phyloP scores from a whole-genome alignment of 2,888 invertebrate genomes.

The Rosalia funebris region DNA sequence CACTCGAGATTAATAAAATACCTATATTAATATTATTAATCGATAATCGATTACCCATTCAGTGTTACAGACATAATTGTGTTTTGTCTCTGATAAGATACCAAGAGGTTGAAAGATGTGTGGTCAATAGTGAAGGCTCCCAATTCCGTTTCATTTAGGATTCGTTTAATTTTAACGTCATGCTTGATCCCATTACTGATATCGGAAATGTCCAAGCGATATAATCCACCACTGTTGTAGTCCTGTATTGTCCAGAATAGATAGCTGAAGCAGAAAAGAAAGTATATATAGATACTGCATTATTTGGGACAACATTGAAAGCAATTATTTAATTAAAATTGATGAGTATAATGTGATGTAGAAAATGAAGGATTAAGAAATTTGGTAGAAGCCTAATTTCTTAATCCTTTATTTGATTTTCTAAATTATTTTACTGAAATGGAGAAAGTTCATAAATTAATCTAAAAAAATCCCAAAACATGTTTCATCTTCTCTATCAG shows the following conservation, averaged over 20 bases:
- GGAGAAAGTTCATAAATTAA: too few relatives aligned
- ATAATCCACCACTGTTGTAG: conserved; percentile 73
- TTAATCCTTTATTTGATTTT: too few relatives aligned
- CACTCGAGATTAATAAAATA: conserved; percentile 4
- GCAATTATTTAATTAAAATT: too few relatives aligned
- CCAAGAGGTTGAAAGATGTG: conserved; percentile 80
- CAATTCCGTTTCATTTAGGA: conserved; percentile 74
- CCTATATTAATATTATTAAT: too few relatives aligned
- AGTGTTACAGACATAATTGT: conserved; percentile 84
- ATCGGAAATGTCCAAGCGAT: conserved; percentile 79
- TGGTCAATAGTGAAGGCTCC: conserved; percentile 87
- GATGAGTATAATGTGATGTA: too few relatives aligned
- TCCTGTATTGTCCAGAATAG: conserved; percentile 80
- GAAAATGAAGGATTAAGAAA: too few relatives aligned
- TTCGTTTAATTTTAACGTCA: conserved; percentile 73
- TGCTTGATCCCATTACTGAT: conserved; percentile 80
- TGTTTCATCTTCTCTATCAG: too few relatives aligned
- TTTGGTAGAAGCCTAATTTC: too few relatives aligned
- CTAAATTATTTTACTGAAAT: too few relatives aligned
- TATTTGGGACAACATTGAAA: too few relatives aligned
- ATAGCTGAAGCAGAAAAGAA: conserved; percentile 67
- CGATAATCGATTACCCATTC: too few relatives aligned
- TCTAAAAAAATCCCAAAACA: too few relatives aligned
- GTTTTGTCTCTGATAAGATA: conserved; percentile 78
- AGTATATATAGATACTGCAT: not conserved